These are phyloP conservation scores for Calycopis cecrops DNA, from an alignment of 1,140 invertebrate genomes.

Conservation along the genomic window DNA sequence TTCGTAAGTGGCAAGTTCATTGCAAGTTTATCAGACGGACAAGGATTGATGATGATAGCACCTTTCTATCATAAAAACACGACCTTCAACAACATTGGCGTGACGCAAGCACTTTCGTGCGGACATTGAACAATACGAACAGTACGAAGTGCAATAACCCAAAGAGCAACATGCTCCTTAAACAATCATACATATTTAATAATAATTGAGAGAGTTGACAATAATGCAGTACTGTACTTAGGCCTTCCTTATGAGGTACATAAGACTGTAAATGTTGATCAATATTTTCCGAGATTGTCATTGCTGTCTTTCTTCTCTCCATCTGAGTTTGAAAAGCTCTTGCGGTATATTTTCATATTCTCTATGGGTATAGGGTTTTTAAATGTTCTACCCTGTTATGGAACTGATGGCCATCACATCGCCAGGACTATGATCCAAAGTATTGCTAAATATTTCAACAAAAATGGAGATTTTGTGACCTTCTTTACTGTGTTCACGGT, in stretches of 20 bases:
- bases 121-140: constrained; percentile 3
- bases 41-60: too few species aligned
- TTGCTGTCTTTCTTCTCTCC: constrained; percentile 77
- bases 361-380: constrained; percentile 93
- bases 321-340: constrained; percentile 81
- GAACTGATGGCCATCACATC: constrained; percentile 94
- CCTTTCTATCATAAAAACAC: too few species aligned
- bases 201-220: constrained; percentile 79
- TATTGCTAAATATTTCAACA: constrained; percentile 57
- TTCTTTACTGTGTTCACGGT: constrained; percentile 59
- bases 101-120: too few species aligned
- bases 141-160: constrained; percentile 33
- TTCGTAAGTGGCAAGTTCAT: too few species aligned
- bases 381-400: constrained; percentile 95
- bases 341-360: constrained; percentile 89
- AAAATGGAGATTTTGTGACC: constrained; percentile 62
- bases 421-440: constrained; percentile 66
- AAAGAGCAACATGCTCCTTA: constrained; percentile 76
- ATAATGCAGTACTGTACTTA: constrained; percentile 83
- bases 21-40: too few species aligned
- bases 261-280: constrained; percentile 82
- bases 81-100: too few species aligned
- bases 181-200: constrained; percentile 88
- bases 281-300: constrained; percentile 86
- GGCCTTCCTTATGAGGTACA: constrained; percentile 85